Percentiles rank a stretch among this genome's conserved stretches.
These are phyloP conservation scores for Iselma pallidipennis DNA, from an alignment of 2,888 invertebrate genomes.

Conservation along the genomic window DNA sequence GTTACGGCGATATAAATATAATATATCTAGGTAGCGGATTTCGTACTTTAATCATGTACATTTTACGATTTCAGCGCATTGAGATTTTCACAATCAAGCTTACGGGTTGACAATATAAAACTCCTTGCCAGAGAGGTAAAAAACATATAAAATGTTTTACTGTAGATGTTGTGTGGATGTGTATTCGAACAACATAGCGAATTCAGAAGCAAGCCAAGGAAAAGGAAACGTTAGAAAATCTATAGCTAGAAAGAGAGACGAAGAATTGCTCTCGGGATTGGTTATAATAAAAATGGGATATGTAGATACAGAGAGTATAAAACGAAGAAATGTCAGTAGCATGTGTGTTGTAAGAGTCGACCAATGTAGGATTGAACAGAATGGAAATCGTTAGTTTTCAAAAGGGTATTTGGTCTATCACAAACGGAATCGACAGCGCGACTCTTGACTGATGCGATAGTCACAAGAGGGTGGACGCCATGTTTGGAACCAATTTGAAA, in stretches of 20 bases:
- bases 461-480: constrained; percentile 36
- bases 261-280: constrained; percentile 51
- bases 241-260: constrained; percentile 47
- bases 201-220: constrained; percentile 30
- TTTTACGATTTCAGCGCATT: constrained; percentile 25
- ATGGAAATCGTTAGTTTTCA: constrained; percentile 6
- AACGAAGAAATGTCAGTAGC: constrained; percentile 54
- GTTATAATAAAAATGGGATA: constrained; percentile 57
- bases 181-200: constrained; percentile 41
- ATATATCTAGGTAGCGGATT: constrained; percentile 13
- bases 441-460: constrained; percentile 51
- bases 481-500: constrained; percentile 32
- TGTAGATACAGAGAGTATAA: constrained; percentile 55
- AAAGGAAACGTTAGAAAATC: constrained; percentile 41
- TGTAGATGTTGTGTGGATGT: constrained; percentile 37
- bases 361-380: constrained; percentile 15
- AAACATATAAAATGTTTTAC: constrained; percentile 41
- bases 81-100: constrained; percentile 32
- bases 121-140: constrained; percentile 27
- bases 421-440: constrained; percentile 46
- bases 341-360: constrained; percentile 49
- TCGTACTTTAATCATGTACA: constrained; percentile 23
- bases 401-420: constrained; percentile 37
- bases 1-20: constrained; percentile 1
- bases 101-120: constrained; percentile 39